phyloP scores from a whole-genome alignment of 1,140 invertebrate genomes.

The Antheraea pernyi region DNA sequence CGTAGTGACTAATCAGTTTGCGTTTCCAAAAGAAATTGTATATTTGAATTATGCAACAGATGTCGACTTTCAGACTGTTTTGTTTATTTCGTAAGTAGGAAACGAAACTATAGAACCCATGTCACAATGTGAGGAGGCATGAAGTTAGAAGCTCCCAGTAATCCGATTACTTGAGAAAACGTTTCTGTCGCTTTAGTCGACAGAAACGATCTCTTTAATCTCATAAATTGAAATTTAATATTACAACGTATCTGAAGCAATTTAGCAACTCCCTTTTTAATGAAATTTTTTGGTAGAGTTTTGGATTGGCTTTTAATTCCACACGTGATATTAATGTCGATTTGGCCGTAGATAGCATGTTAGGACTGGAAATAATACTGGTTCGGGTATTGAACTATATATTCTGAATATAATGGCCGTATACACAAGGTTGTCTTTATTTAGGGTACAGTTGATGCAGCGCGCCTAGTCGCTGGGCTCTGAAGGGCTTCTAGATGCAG shows the following conservation, averaged over 20 bases:
- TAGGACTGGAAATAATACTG: too few species aligned
- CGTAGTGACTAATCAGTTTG: too few species aligned
- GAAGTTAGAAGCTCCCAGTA: constrained; percentile 36
- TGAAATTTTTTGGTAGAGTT: background rate
- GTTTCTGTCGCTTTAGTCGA: constrained; percentile 33
- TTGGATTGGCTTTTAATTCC: too few species aligned
- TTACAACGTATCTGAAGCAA: constrained; percentile 12
- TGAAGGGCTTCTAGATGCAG: too few species aligned
- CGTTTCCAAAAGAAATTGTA: background rate
- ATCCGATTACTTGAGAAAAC: constrained; percentile 60
- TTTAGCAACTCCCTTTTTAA: background rate
- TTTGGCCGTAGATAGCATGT: too few species aligned
- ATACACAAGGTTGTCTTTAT: too few species aligned
- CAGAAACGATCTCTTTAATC: constrained; percentile 36
- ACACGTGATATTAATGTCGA: too few species aligned
- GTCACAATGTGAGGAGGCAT: constrained; percentile 29
- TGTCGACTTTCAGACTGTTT: background rate
- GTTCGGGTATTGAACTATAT: too few species aligned
- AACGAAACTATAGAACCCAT: constrained; percentile 18
- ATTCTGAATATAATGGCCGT: too few species aligned
- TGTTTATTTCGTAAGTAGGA: constrained; percentile 7
- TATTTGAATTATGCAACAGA: background rate
- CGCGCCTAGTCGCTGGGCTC: too few species aligned
- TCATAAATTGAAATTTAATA: constrained; percentile 49
- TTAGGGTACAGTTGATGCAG: too few species aligned